Conservation (phyloP, 2,113 vertebrate species). For the Eubucco bourcierii region DNA sequence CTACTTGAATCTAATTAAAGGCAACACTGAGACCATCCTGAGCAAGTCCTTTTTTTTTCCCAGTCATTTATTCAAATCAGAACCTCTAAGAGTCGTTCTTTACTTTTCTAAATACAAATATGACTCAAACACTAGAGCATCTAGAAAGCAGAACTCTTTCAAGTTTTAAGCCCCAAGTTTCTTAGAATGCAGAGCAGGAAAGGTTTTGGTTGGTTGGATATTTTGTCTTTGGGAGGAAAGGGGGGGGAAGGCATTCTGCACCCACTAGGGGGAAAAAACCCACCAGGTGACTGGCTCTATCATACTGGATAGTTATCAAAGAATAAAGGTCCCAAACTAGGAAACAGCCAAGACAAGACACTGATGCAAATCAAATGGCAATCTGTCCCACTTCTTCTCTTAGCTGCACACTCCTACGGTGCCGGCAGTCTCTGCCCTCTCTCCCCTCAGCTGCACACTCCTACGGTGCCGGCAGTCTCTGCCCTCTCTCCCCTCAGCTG, state of each 20-base stretch:
- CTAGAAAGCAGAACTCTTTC: not conserved
- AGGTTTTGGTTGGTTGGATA: not conserved
- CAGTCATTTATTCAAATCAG: not conserved
- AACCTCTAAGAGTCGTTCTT: not conserved
- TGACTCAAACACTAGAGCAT: not conserved
- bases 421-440: too few species aligned
- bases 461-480: too few species aligned
- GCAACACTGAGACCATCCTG: not conserved
- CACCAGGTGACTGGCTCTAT: not conserved
- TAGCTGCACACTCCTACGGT: too few species aligned
- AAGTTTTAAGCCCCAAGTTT: not conserved
- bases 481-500: not conserved
- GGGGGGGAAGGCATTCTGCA: not conserved
- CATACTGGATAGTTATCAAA: not conserved
- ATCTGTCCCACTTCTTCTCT: not conserved
- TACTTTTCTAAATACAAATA: not conserved
- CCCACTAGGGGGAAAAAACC: not conserved
- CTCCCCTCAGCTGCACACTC: too few species aligned
- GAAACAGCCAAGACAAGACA: constrained; percentile 1
- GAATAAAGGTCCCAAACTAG: not conserved
- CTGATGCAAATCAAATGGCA: not conserved
- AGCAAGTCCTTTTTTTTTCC: not conserved
- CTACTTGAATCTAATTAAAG: not conserved
- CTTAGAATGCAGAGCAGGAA: not conserved
- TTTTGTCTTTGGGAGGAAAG: not conserved